A percentile compares a stretch with the other conserved stretches of the same genome.
Conservation (phyloP, 2,797 vertebrate species). For the Xyrichtys novacula region DNA sequence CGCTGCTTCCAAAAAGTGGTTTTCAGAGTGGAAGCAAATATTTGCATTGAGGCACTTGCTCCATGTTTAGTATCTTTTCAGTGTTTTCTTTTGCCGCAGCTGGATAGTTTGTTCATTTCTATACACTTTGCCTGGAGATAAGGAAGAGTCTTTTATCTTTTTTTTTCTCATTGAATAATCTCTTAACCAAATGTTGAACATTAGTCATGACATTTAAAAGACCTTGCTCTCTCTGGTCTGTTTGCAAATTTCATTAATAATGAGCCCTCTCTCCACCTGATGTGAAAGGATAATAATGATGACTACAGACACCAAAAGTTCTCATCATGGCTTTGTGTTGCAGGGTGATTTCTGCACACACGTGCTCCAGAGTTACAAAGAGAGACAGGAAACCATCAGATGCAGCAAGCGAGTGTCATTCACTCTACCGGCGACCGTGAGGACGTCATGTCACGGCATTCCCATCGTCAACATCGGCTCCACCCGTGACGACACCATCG, state of each 20-base stretch:
- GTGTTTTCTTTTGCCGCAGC: background rate
- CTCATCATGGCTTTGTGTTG: constrained; percentile 18
- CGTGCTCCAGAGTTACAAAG: constrained; percentile 83
- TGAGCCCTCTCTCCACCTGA: no score
- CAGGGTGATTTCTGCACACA: constrained; percentile 87
- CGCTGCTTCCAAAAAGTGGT: background rate
- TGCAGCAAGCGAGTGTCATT: constrained; percentile 80
- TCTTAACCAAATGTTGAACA: no score
- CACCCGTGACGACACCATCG: constrained; percentile 76
- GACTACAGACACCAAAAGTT: background rate
- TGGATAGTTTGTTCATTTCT: background rate
- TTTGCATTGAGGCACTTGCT: background rate
- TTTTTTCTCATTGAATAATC: background rate
- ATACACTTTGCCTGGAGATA: background rate
- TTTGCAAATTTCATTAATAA: no score
- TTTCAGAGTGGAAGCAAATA: background rate
- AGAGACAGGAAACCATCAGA: constrained; percentile 73
- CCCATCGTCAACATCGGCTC: constrained; percentile 78
- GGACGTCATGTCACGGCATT: constrained; percentile 64
- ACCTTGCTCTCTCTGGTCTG: no score
- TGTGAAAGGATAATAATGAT: no score
- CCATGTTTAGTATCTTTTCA: background rate
- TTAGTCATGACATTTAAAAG: no score
- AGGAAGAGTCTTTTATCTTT: no score
- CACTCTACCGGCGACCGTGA: constrained; percentile 78